Evolutionary conservation across 2,888 invertebrate genomes (phyloP).

Genomic region (Metellina segmentata): DNA sequence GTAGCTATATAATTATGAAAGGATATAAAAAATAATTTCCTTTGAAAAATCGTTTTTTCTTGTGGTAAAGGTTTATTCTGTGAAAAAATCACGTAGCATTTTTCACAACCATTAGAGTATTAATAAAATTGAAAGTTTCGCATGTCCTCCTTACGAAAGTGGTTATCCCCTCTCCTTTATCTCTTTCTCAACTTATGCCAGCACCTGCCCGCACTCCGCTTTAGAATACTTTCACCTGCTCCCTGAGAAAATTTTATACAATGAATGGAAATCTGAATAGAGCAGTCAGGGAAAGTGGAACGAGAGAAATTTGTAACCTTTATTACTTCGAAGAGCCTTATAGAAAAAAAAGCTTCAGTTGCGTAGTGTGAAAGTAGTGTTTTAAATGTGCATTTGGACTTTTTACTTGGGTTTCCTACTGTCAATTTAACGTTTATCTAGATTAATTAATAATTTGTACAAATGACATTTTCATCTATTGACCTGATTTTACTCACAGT

Average conservation of each 20-base stretch:
- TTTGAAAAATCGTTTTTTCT: too few relatives aligned
- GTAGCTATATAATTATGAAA: too few relatives aligned
- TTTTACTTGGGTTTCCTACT: too few relatives aligned
- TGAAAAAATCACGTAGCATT: background rate
- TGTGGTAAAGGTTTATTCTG: background rate
- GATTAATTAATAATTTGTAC: too few relatives aligned
- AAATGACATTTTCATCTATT: too few relatives aligned
- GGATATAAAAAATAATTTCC: too few relatives aligned
- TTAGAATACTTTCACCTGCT: background rate
- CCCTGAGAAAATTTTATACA: slow-evolving; percentile 1
- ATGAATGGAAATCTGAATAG: background rate
- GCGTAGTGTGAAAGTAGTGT: too few relatives aligned
- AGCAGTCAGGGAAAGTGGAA: background rate
- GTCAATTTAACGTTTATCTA: too few relatives aligned
- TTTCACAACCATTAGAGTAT: background rate
- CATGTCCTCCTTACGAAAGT: background rate
- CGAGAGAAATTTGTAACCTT: background rate
- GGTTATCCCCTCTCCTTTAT: background rate
- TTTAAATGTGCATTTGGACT: too few relatives aligned
- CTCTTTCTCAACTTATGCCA: background rate
- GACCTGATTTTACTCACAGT: too few relatives aligned
- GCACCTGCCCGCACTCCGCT: background rate
- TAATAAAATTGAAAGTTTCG: background rate
- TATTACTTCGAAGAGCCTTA: too few relatives aligned
- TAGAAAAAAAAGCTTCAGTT: too few relatives aligned